phyloP scores from a whole-genome alignment of 2,797 vertebrate species.

The Melanotaenia nigrans region DNA sequence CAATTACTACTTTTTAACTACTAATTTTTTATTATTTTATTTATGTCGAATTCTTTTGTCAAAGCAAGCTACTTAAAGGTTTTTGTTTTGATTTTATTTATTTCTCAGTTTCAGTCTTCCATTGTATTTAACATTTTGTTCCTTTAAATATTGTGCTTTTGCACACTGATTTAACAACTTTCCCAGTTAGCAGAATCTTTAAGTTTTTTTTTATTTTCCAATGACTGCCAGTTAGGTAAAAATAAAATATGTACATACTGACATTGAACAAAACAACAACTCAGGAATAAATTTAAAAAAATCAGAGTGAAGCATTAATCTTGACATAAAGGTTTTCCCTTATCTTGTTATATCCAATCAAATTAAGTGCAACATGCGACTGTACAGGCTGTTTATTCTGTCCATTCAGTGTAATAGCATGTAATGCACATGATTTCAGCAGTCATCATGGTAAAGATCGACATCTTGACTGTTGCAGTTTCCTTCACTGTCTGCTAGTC shows the following conservation, averaged over 20 bases:
- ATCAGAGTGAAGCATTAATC: background rate
- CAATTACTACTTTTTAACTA: too few relatives aligned
- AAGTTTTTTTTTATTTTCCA: slow-evolving; percentile 7
- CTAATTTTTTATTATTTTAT: background rate
- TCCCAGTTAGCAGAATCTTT: background rate
- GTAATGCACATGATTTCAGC: slow-evolving; percentile 44
- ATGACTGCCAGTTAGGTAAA: background rate
- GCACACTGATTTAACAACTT: background rate
- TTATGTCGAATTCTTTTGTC: too few relatives aligned
- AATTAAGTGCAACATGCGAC: background rate
- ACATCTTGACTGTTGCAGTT: slow-evolving; percentile 34
- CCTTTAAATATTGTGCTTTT: slow-evolving; percentile 8
- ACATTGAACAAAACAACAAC: background rate
- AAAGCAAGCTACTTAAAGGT: too few relatives aligned
- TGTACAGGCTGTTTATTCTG: background rate
- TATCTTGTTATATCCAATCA: background rate
- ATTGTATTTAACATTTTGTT: slow-evolving; percentile 11
- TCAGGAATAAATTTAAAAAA: background rate
- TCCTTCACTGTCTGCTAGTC: slow-evolving; percentile 45
- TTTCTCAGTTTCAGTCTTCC: too few relatives aligned
- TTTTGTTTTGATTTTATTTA: too few relatives aligned
- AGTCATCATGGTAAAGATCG: slow-evolving; percentile 26
- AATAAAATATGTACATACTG: too few relatives aligned
- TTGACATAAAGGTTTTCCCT: slow-evolving; percentile 1
- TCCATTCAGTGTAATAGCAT: slow-evolving; percentile 9